Percentiles rank a stretch among this genome's conserved stretches.
Evolutionary conservation across 1,140 invertebrate genomes (phyloP).

Genomic region (Drosophila truncata): DNA sequence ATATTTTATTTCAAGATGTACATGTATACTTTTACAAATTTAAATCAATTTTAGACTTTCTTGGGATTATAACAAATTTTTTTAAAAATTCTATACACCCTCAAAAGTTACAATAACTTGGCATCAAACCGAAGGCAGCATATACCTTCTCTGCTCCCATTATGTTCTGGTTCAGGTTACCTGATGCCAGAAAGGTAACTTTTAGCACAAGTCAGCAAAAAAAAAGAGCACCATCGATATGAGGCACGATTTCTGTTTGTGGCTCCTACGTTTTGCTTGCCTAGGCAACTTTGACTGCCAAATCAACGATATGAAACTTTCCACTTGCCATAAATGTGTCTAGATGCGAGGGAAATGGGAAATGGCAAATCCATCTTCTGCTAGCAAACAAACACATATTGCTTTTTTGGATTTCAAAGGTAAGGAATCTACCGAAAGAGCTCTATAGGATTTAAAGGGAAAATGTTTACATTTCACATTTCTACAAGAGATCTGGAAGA

Average conservation of each 20-base stretch:
- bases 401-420: not conserved
- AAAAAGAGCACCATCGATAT: constrained; percentile 48
- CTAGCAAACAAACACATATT: constrained; percentile 6
- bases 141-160: constrained; percentile 4
- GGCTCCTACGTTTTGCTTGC: constrained; percentile 30
- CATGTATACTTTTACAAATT: not conserved
- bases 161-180: constrained; percentile 19
- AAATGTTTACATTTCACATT: constrained; percentile 46
- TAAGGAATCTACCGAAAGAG: constrained; percentile 1
- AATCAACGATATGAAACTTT: constrained; percentile 42
- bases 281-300: constrained; percentile 45
- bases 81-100: not conserved
- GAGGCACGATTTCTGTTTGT: constrained; percentile 54
- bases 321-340: constrained; percentile 16
- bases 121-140: not conserved
- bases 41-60: not conserved
- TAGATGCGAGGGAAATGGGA: constrained; percentile 4
- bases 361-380: constrained; percentile 15
- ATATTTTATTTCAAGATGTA: not conserved
- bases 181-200: constrained; percentile 24
- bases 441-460: not conserved
- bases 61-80: not conserved
- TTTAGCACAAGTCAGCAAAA: constrained; percentile 49
- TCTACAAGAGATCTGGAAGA: constrained; percentile 22
- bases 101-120: not conserved